Conservation (phyloP, 1,140 invertebrate genomes). For the Micrasema longulum region DNA sequence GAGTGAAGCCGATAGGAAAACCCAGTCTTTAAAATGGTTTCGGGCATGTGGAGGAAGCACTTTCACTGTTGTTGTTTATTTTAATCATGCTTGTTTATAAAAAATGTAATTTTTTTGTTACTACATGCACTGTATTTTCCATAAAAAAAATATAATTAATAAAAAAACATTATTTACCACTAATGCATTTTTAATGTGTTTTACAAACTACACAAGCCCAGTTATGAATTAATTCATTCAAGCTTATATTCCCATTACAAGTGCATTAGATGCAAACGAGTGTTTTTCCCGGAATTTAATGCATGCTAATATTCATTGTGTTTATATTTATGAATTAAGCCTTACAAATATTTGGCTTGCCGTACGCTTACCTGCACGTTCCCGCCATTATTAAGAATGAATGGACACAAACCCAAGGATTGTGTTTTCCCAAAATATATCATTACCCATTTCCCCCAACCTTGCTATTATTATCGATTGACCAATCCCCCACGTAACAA, state of each 20-base stretch:
- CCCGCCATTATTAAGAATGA: neutral
- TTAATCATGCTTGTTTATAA: too few species aligned
- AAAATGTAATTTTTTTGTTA: too few species aligned
- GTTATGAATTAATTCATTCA: constrained; percentile 12
- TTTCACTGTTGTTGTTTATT: too few species aligned
- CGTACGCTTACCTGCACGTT: neutral
- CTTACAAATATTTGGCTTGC: constrained; percentile 6
- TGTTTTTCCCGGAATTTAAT: constrained; percentile 14
- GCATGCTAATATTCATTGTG: neutral
- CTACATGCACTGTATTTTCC: too few species aligned
- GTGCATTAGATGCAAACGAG: neutral
- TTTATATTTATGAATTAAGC: constrained; percentile 21
- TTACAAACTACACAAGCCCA: neutral
- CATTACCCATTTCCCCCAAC: constrained; percentile 19
- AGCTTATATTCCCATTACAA: neutral
- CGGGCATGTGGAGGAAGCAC: too few species aligned
- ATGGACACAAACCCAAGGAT: constrained; percentile 1
- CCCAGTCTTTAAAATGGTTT: too few species aligned
- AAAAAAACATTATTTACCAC: too few species aligned
- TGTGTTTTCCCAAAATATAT: constrained; percentile 30
- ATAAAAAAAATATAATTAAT: too few species aligned
- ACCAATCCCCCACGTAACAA: too few species aligned
- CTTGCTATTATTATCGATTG: too few species aligned
- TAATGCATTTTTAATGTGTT: too few species aligned
- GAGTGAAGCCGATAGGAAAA: too few species aligned